These are phyloP conservation scores for Paedocypris sp. DNA, from an alignment of 2,113 vertebrate species.

Conservation along the genomic window DNA sequence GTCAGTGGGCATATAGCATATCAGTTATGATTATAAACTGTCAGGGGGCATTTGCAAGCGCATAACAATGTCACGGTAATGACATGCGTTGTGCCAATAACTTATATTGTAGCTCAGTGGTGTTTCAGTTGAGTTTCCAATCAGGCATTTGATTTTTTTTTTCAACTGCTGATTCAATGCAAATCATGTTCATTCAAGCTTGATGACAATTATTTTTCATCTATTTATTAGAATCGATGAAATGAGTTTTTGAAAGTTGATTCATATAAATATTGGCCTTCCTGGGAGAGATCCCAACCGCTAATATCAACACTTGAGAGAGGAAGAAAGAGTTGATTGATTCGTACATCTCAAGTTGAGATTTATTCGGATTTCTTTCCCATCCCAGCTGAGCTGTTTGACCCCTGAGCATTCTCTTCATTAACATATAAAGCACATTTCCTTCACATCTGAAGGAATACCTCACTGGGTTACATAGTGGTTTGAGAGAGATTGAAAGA, in stretches of 20 bases:
- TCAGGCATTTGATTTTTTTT: neutral
- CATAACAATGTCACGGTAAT: too few relatives aligned
- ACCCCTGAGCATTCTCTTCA: constrained; percentile 32
- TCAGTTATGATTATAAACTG: too few relatives aligned
- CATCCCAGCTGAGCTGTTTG: constrained; percentile 29
- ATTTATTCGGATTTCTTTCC: constrained; percentile 37
- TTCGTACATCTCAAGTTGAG: constrained; percentile 27
- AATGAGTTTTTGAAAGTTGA: neutral
- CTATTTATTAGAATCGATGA: neutral
- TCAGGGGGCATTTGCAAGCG: too few relatives aligned
- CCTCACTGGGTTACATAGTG: constrained; percentile 1
- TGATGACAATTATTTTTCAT: constrained; percentile 11
- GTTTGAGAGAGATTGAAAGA: neutral
- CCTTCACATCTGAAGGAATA: constrained; percentile 21
- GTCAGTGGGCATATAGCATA: too few relatives aligned
- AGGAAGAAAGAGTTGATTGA: constrained; percentile 23
- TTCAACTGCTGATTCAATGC: neutral
- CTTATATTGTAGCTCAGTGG: too few relatives aligned
- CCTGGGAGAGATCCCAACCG: constrained; percentile 3
- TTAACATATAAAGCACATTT: constrained; percentile 39
- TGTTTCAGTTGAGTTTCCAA: too few relatives aligned
- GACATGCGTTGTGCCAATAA: too few relatives aligned
- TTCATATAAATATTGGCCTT: neutral
- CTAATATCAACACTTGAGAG: constrained; percentile 3
- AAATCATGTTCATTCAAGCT: constrained; percentile 15